Base-by-base conservation (phyloP, 2,888 invertebrate genomes). In the Scrobipalpa costella region DNA sequence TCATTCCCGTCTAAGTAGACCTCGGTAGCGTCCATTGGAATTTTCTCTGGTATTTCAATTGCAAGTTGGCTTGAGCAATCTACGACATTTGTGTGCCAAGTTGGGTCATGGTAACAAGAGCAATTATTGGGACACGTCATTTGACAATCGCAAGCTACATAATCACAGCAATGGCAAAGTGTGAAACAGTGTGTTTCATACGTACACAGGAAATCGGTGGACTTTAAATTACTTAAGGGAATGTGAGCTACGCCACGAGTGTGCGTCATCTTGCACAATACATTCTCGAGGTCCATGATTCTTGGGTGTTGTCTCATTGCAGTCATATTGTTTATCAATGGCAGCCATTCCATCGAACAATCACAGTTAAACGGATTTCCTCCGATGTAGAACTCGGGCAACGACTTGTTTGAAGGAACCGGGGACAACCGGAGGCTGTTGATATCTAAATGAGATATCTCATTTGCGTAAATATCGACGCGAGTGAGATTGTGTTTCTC, bases 281-380 rank as follows among this genome's bases (percentile, higher is more conserved):
- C 95, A 78, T 96, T 96, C 73, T 95, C 96, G 73, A 97, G 92
- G 81, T 98, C 98, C 94, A 97, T 96, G 73, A 98, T 95, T 67
- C 94, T 93, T 3, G 98, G 97, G 85, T 97, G 96, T 81, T 97
- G 97, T 64, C 96, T 93, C 72, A 95, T 94, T 9, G 94, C 93
- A 68, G 96, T 96, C 93, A 96, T 94, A 86, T 96, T 96, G 90
- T 97, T 97, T 87, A 97, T 95, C 75, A 96, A 93, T 78, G 97
- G 97, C 78, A 98, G 86, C 98, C 98, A 98, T 84, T 98, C 98
- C 97, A 98, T 97, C 61, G 96, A 95, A 86, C 98, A 98, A 88
- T 98, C 97, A 88, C 98, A 98, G 80, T 96, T 95, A 89, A 98
- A 97, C 67, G 98, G 98, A 92, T 98, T 98, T 72, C 96, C 96